These are phyloP conservation scores for Anolis apletophallus DNA, from an alignment of 2,797 vertebrate species.

Conservation along the genomic window DNA sequence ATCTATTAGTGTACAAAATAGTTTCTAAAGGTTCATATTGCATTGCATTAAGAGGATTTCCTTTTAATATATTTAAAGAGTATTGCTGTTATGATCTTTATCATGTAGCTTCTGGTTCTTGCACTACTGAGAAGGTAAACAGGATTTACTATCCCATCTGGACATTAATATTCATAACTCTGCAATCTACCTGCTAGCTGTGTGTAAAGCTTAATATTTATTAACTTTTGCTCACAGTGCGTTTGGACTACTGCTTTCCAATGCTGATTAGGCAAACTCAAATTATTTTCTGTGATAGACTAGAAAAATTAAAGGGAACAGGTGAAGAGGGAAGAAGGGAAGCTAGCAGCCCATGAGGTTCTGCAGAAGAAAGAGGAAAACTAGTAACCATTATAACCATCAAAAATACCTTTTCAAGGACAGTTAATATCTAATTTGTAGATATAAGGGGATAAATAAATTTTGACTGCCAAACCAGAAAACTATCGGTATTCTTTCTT, in stretches of 20 bases:
- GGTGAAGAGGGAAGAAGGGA: neutral
- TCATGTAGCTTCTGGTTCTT: conserved; percentile 23
- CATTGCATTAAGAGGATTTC: conserved; percentile 33
- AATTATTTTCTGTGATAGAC: conserved; percentile 21
- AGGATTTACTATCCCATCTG: conserved; percentile 44
- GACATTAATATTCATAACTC: conserved; percentile 29
- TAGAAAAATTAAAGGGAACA: neutral
- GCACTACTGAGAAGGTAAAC: conserved; percentile 35
- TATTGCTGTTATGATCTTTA: conserved; percentile 26
- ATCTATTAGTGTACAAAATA: conserved; percentile 6
- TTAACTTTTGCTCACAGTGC: neutral
- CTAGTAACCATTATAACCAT: neutral
- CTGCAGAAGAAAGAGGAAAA: neutral
- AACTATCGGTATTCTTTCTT: neutral
- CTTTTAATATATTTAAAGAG: conserved; percentile 37
- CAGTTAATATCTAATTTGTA: neutral
- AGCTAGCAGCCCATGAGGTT: neutral
- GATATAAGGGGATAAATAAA: neutral
- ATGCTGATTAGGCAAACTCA: conserved; percentile 14
- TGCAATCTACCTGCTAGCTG: conserved; percentile 5
- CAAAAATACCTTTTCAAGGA: neutral
- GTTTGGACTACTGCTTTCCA: conserved; percentile 1
- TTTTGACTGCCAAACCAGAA: neutral
- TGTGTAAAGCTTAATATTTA: conserved; percentile 13
- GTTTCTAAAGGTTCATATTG: conserved; percentile 29